Conservation (phyloP, 2,797 vertebrate genomes). For the Pseudomugil tenellus region DNA sequence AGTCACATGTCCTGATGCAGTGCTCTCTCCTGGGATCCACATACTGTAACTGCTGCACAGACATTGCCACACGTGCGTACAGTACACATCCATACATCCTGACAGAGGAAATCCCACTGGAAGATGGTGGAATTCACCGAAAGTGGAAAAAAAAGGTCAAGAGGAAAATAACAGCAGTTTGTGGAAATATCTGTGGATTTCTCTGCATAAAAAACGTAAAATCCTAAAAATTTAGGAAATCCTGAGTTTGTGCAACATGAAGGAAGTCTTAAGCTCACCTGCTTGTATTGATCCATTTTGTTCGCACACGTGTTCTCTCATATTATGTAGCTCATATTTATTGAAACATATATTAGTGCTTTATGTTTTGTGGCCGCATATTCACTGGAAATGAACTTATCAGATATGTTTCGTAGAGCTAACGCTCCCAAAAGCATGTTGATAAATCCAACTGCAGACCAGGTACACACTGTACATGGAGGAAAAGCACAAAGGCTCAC, state of each 20-base stretch:
- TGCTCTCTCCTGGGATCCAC: neutral
- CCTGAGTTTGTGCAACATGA: neutral
- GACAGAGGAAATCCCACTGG: conserved; percentile 26
- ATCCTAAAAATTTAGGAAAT: neutral
- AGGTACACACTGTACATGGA: conserved; percentile 30
- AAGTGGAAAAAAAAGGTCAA: conserved; percentile 14
- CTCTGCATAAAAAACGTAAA: neutral
- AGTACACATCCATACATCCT: neutral
- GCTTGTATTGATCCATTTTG: conserved; percentile 1
- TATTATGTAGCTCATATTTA: neutral
- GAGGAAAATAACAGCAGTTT: conserved; percentile 2
- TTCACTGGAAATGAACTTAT: conserved; percentile 19
- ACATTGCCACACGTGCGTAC: conserved; percentile 1
- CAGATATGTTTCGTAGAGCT: conserved; percentile 1
- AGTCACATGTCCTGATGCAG: conserved; percentile 32
- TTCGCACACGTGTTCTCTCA: neutral
- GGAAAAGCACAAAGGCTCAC: conserved; percentile 40
- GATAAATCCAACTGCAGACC: conserved; percentile 22
- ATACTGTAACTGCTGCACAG: conserved; percentile 22
- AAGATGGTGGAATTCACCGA: conserved; percentile 17
- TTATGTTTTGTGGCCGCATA: neutral
- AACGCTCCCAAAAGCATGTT: conserved; percentile 4
- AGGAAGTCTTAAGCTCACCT: conserved; percentile 4
- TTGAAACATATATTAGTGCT: too few species aligned
- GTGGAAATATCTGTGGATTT: conserved; percentile 5